phyloP scores from a whole-genome alignment of 2,113 vertebrate genomes.

The Sphyrna mokarran region DNA sequence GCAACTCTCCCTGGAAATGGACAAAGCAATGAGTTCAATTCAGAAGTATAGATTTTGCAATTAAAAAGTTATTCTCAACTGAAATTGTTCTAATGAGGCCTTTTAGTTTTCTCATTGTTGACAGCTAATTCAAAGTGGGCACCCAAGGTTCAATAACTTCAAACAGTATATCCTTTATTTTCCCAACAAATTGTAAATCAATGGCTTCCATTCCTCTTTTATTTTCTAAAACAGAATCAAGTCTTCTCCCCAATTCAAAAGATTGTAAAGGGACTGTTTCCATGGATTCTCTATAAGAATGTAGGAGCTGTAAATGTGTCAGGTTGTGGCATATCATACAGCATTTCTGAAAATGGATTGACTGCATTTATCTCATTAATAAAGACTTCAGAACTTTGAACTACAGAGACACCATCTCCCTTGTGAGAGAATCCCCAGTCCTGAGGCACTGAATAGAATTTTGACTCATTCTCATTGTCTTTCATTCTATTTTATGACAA shows the following conservation, averaged over 20 bases:
- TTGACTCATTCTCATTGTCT: not conserved
- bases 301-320: not conserved
- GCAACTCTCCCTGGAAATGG: slow-evolving; percentile 7
- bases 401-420: too few relatives aligned
- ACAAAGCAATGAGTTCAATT: not conserved
- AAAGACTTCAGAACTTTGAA: not conserved
- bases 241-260: not conserved
- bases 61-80: not conserved
- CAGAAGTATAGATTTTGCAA: not conserved
- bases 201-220: not conserved
- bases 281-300: not conserved
- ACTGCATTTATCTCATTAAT: not conserved
- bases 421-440: too few relatives aligned
- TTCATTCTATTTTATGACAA: not conserved
- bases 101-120: not conserved
- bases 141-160: not conserved
- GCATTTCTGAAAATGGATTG: not conserved
- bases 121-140: not conserved
- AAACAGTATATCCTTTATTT: not conserved
- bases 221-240: not conserved
- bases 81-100: not conserved
- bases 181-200: not conserved
- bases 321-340: not conserved
- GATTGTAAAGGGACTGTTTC: not conserved
- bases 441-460: too few relatives aligned